Base-by-base conservation (phyloP, 2,113 vertebrate species). In the Scartelaos histophorus region DNA sequence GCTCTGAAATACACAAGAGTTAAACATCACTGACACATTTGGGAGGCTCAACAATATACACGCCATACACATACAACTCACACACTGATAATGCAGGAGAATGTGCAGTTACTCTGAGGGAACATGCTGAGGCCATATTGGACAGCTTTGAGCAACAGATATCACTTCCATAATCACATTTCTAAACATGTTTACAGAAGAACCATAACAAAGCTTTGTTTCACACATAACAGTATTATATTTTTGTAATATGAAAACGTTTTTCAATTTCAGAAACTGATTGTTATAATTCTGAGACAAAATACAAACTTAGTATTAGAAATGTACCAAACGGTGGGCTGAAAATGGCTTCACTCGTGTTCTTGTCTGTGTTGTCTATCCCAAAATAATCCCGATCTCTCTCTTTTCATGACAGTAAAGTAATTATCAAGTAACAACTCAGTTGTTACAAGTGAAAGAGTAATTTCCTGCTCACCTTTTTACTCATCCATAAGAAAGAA, bases 401-500 rank as follows among this genome's bases (percentile, higher is more conserved):
- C n/a, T 46, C 66, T 51, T 66, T 47, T 24, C 22, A 49, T 34
- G 2, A 10, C 35, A 53, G 12, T 16, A 70, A 9, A 21, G 46
- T n/a, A 64, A 1, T 34, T 16, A 34, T 34, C 58, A 1, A 19
- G 58, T 34, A 61, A 61, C 58, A 61, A 61, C 25, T 34, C 24
- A 5, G 15, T 34, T 17, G 34, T 34, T 34, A 34, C 3, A 51
- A 45, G 19, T 1, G 21, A 34, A 16, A 54, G 57, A 71, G 53
- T 19, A 17, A 66, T 19, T 76, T 67, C n/a, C 0, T 58, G 66
- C 82, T 90, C 78, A 89, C 83, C 84, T 79, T 75, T n/a, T 69
- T 49, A 78, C 69, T 85, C 66, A 67, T 79, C 80, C 49, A 57
- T 69, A 57, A 38, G n/a, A 68, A 69, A 72, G 62, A 16, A 74